Percentiles rank a stretch among this genome's conserved stretches.
Conservation (phyloP, 2,113 vertebrate species). For the Psilopogon haemacephalus region DNA sequence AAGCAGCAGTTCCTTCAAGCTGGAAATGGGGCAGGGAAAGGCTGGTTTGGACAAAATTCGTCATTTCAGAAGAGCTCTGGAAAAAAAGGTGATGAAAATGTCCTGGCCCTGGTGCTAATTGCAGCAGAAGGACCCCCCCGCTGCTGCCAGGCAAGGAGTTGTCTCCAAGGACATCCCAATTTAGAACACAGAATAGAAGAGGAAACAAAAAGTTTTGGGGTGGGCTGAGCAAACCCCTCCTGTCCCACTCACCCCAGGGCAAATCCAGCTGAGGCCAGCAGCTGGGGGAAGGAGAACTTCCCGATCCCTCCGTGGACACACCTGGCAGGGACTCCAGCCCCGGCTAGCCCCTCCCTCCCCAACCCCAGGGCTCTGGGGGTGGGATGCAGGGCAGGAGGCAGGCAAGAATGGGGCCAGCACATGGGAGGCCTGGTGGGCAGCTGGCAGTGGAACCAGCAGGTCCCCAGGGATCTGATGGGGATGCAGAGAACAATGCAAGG, state of each 20-base stretch:
- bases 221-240: neutral
- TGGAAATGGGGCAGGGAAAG: neutral
- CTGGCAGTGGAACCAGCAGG: neutral
- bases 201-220: neutral
- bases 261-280: accelerated
- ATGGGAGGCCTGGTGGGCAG: neutral
- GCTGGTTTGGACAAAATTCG: neutral
- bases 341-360: neutral
- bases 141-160: neutral
- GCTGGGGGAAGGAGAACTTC: neutral
- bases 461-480: neutral
- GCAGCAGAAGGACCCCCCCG: neutral
- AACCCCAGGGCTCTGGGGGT: neutral
- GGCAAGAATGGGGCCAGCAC: neutral
- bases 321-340: accelerated
- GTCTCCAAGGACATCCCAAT: neutral
- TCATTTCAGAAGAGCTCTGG: neutral
- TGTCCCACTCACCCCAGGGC: neutral
- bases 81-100: neutral
- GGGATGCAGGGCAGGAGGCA: neutral
- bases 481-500: neutral
- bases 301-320: accelerated
- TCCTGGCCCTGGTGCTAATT: neutral
- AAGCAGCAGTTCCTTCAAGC: neutral
- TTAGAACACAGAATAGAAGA: neutral